Evolutionary conservation across 2,797 vertebrate genomes (phyloP), one percentile per base, ranked within the genome.

Genomic region (Molossus alvarezi): DNA sequence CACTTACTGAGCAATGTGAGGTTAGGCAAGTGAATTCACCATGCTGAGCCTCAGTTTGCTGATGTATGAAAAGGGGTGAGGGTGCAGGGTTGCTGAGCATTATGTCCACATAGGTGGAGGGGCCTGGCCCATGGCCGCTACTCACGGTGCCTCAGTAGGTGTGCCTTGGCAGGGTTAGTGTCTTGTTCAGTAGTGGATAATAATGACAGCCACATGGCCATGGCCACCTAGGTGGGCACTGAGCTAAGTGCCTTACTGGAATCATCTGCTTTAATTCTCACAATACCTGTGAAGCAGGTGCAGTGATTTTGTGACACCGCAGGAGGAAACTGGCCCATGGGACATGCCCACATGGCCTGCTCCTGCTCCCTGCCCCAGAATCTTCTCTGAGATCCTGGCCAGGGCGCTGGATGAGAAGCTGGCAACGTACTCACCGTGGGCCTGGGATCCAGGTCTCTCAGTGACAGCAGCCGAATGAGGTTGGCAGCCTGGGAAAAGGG

Each of bases 401-500:
- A 29, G 41, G 25, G 29, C 27, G 7, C 27, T 37, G 48, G 60
- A 41, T 29, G 48, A 72, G 80, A 33, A 57, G 67, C 48, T 45
- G 73, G 45, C 3, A 9, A 23, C 12, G 72, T n/a, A 82, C 94
- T 25, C n/a, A 97, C 93, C 93, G 75, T 1, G 21, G 51, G 9
- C 27, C 48, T 3, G 1, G 64, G 45, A 6, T 53, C 57, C 14
- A 0, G 17, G 1, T 20, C 15, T 15, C 21, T 81, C n/a, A 1
- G 27, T 11, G 58, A 64, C 90, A 97, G 9, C 58, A 97, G 87
- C 60, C 64, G 62, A 53, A 81, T 18, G 53, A 96, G 87, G 58
- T 15, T 27, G 5, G 82, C 51, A 10, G 72, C 95, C 96, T 97
- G 87, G 67, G 92, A 51, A 90, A 88, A n/a, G 60, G 33, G 29